Evolutionary conservation across 2,888 invertebrate species (phyloP).

Genomic region (Drosophila lutescens): DNA sequence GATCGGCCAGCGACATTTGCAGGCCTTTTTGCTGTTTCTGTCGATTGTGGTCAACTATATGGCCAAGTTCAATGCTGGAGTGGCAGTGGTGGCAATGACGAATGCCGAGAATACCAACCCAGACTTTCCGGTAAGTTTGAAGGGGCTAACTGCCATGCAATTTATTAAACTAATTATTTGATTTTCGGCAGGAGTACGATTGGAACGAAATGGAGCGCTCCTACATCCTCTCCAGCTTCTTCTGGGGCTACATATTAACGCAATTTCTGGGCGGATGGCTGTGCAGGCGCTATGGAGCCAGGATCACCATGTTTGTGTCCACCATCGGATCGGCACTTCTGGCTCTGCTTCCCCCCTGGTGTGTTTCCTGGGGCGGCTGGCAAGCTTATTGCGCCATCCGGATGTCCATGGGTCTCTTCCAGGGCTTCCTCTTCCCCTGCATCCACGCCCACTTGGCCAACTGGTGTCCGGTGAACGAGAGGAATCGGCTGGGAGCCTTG

Average conservation of each 20-base stretch:
- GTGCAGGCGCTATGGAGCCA: conserved; percentile 89
- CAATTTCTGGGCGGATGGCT: conserved; percentile 88
- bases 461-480: conserved; percentile 88
- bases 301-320: conserved; percentile 86
- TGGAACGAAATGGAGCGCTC: conserved; percentile 86
- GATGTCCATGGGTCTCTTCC: conserved; percentile 88
- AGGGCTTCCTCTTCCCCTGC: conserved; percentile 88
- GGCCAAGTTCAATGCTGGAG: conserved; percentile 88
- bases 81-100: conserved; percentile 91
- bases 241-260: conserved; percentile 90
- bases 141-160: no score
- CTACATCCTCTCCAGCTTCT: conserved; percentile 89
- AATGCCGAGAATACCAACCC: conserved; percentile 85
- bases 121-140: conserved; percentile 84
- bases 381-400: conserved; percentile 86
- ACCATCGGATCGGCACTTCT: conserved; percentile 88
- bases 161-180: not conserved
- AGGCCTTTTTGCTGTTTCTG: conserved; percentile 87
- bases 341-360: conserved; percentile 88
- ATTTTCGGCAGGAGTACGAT: conserved; percentile 75
- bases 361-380: conserved; percentile 88
- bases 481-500: conserved; percentile 86
- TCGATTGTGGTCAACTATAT: conserved; percentile 87
- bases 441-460: conserved; percentile 88
- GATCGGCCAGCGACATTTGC: conserved; percentile 87